Percentiles rank a stretch among this genome's conserved stretches.
phyloP scores from a whole-genome alignment of 2,113 vertebrate genomes.

The Antidorcas marsupialis region DNA sequence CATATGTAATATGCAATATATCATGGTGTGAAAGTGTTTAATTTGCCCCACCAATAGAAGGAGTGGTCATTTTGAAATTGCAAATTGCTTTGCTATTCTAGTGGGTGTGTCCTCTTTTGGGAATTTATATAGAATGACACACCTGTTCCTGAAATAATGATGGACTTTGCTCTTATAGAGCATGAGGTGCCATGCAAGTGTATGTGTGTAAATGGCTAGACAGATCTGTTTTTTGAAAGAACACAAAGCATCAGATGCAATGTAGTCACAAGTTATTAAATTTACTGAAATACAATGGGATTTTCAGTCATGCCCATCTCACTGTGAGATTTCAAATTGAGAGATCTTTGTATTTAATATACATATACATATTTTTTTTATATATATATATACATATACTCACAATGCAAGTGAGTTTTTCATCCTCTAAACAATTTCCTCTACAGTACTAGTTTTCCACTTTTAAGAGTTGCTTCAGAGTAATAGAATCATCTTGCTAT shows the following conservation, averaged over 20 bases:
- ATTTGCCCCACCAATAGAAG: background rate
- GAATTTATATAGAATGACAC: background rate
- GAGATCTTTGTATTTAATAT: background rate
- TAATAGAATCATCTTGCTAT: background rate
- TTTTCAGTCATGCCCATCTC: background rate
- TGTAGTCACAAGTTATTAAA: background rate
- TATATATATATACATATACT: background rate
- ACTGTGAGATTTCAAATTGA: background rate
- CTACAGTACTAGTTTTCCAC: background rate
- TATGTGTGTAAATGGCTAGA: background rate
- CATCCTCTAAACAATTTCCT: background rate
- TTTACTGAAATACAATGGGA: background rate
- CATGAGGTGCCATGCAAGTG: background rate
- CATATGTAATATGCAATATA: background rate
- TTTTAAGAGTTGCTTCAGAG: background rate
- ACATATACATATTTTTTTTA: background rate
- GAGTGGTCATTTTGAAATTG: conserved; percentile 24
- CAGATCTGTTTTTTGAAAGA: background rate
- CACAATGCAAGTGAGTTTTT: background rate
- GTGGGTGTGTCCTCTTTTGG: background rate
- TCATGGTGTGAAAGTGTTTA: background rate
- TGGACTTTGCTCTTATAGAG: conserved; percentile 28
- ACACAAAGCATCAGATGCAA: background rate
- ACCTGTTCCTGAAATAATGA: conserved; percentile 14
- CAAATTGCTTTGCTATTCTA: background rate